Conservation (phyloP, 2,113 vertebrate species). For the Neogobius melanostomus region DNA sequence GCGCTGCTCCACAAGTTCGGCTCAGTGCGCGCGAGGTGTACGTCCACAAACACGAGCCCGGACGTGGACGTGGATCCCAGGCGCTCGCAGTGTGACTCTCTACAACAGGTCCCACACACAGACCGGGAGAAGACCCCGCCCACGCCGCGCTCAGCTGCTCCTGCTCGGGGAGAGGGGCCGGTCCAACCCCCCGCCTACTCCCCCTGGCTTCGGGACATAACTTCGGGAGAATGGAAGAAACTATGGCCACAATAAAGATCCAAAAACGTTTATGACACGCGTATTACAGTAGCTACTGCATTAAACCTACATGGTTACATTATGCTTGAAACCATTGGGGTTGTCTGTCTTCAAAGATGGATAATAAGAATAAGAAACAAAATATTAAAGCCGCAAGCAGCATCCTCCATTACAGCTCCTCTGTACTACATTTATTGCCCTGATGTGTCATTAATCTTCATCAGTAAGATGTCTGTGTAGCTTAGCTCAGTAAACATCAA, state of each 20-base stretch:
- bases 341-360: too few species aligned
- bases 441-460: too few species aligned
- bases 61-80: neutral
- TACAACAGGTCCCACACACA: conserved; percentile 63
- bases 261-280: neutral
- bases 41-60: conserved; percentile 4
- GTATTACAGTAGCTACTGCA: neutral
- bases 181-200: neutral
- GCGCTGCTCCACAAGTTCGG: conserved; percentile 15
- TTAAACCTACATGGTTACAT: too few species aligned
- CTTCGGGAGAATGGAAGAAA: neutral
- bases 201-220: conserved; percentile 2
- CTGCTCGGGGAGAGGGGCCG: conserved; percentile 5
- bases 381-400: too few species aligned
- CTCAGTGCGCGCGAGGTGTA: conserved; percentile 9
- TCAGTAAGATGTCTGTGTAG: too few species aligned
- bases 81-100: conserved; percentile 1
- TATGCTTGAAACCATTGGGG: too few species aligned
- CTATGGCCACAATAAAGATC: neutral
- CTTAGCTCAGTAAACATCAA: too few species aligned
- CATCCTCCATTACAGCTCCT: too few species aligned
- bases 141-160: conserved; percentile 22
- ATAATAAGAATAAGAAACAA: too few species aligned
- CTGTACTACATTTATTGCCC: too few species aligned
- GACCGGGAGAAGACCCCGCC: conserved; percentile 49